Evolutionary conservation across 2,797 vertebrate genomes (phyloP).

Genomic region (Pseudotriccus pelzelni): DNA sequence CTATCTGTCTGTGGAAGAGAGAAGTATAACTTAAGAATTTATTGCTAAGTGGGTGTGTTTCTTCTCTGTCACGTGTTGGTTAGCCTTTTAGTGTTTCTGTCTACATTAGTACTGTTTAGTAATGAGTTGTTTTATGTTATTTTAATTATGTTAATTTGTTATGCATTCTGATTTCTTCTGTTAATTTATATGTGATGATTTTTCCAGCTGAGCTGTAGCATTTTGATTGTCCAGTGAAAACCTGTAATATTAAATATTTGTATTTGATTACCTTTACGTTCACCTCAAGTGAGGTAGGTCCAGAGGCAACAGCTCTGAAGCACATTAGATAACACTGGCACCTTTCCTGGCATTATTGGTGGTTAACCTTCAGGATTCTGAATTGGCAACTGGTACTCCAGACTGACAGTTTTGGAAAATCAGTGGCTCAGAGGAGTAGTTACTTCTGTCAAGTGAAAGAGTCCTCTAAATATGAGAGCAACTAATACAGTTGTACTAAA

Average conservation of each 20-base stretch:
- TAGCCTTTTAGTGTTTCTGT: not conserved
- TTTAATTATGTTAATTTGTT: no score
- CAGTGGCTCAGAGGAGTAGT: not conserved
- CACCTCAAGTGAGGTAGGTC: not conserved
- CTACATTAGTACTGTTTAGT: not conserved
- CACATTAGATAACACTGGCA: not conserved
- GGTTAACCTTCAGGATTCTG: not conserved
- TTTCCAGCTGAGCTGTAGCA: not conserved
- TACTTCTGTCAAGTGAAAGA: not conserved
- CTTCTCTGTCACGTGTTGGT: not conserved
- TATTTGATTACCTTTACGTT: not conserved
- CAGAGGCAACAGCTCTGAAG: not conserved
- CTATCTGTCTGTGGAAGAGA: not conserved
- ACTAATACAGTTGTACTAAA: not conserved
- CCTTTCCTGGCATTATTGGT: not conserved
- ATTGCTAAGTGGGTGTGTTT: not conserved
- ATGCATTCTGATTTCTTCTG: not conserved
- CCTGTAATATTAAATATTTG: not conserved
- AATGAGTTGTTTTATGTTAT: not conserved
- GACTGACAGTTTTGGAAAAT: not conserved
- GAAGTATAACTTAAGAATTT: not conserved
- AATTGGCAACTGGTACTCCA: not conserved
- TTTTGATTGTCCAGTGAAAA: not conserved
- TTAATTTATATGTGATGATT: not conserved
- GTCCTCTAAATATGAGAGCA: not conserved